A percentile compares a stretch with the other conserved stretches of the same genome.
Conservation (phyloP, 30 jellyfish, hydroid and myxozoan genomes). For the Pseudorhiza aurosa region DNA sequence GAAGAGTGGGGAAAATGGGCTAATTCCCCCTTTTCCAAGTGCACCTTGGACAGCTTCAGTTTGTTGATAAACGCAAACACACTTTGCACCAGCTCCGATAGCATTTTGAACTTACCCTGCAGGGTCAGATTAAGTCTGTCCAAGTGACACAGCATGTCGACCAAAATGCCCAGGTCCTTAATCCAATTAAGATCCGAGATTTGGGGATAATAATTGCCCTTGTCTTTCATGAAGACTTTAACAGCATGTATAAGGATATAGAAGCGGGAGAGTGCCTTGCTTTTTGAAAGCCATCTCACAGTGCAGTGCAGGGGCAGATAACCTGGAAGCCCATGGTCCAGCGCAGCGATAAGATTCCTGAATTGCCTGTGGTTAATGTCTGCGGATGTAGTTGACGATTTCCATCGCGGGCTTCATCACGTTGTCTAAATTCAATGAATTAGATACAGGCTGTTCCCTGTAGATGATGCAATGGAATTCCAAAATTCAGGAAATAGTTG, state of each 20-base stretch:
- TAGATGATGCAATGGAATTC: background rate
- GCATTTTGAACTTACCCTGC: no score
- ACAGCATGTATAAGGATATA: background rate
- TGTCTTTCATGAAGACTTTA: background rate
- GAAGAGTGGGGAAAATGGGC: background rate
- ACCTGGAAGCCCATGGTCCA: background rate
- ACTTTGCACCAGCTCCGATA: no score
- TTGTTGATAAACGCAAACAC: no score
- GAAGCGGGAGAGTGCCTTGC: background rate
- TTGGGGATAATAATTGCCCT: no score
- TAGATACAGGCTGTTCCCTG: background rate
- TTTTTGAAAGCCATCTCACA: background rate
- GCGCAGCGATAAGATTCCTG: no score
- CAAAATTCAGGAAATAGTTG: background rate
- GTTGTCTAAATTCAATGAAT: background rate
- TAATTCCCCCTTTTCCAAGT: slow-evolving; percentile 2
- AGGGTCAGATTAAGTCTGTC: no score
- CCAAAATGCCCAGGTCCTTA: background rate
- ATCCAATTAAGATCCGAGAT: no score
- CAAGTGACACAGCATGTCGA: no score
- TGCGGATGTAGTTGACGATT: background rate
- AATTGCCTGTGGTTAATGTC: background rate
- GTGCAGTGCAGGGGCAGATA: slow-evolving; percentile 1
- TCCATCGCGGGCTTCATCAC: no score
- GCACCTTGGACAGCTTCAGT: no score